These are phyloP conservation scores for Strix uralensis DNA, from an alignment of 2,113 vertebrate genomes.

Conservation along the genomic window DNA sequence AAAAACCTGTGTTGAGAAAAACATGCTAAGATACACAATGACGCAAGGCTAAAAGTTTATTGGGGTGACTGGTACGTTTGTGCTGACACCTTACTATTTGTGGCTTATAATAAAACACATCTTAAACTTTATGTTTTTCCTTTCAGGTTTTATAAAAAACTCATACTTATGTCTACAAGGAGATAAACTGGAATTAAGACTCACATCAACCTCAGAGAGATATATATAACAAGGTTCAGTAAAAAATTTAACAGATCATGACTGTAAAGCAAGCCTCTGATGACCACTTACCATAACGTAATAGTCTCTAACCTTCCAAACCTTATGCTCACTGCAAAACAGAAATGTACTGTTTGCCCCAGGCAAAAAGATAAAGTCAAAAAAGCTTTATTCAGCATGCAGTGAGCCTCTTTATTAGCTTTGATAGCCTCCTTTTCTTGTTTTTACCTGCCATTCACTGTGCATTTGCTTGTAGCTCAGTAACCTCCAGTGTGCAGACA, in stretches of 20 bases:
- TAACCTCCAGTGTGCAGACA: not conserved
- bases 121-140: not conserved
- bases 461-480: not conserved
- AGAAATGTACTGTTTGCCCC: conserved; percentile 28
- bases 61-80: not conserved
- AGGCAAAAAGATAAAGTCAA: conserved; percentile 16
- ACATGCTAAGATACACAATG: not conserved
- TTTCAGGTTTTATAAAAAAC: not conserved
- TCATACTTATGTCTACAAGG: not conserved
- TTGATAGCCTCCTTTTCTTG: not conserved
- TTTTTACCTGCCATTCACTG: conserved; percentile 4
- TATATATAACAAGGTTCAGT: not conserved
- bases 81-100: not conserved
- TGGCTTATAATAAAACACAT: not conserved
- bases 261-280: conserved; percentile 9
- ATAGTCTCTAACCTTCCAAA: conserved; percentile 27
- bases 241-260: conserved; percentile 5
- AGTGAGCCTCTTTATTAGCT: conserved; percentile 4
- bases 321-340: conserved; percentile 10
- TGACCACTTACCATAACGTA: conserved; percentile 27
- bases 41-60: not conserved
- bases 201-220: not conserved
- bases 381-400: conserved; percentile 19
- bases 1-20: not conserved
- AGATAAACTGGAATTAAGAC: conserved; percentile 2